Base-by-base conservation (phyloP, 2,888 invertebrate species). In the Diogma glabrata region DNA sequence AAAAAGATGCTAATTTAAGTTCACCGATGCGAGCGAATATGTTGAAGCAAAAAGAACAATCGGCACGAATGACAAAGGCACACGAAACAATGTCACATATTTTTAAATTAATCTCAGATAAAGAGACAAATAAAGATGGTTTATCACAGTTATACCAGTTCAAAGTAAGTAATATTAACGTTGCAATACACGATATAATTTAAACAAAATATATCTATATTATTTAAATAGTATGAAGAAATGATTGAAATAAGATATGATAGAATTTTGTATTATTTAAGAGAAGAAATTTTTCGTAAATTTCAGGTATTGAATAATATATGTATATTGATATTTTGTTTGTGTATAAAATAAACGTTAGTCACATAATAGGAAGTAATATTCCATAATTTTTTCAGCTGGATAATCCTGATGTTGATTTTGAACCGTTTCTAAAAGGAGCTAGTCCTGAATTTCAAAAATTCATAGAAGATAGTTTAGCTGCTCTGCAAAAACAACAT, bases 61-160 rank as follows among this genome's bases (percentile, higher is more conserved):
- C 49, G 63, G 40, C 66, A 64, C 58, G 61, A 62, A 47, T 65
- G 64, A 51, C 57, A 59, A 55, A 53, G 64, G 81, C 84, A n/a
- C 90, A 92, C 63, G 90, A 89, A 57, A 83, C 86, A 58, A 72
- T 95, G 53, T 86, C 89, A 0, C 86, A 87, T 61, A 94, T 94
- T 61, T 87, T 94, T 60, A 88, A 87, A 68, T 82, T 92, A 60
- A 92, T 94, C 61, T 92, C 92, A 33, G 84, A 82, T 46, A 91
- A 89, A 69, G 87, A 91, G 56, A 87, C 87, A 55, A 87, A 87
- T 3, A 77, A 77, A 58, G 79, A 90, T 68, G 95, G 93, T 30
- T 71, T 95, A 28, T 60, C 63, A 46, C 66, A 66, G 52, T 62
- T 70, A 6, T 66, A 67, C 52, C 71, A 70, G 48, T 71, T 71